A percentile compares a stretch with the other conserved stretches of the same genome.
Evolutionary conservation across 1,140 invertebrate species (phyloP).

Genomic region (Physella acuta): DNA sequence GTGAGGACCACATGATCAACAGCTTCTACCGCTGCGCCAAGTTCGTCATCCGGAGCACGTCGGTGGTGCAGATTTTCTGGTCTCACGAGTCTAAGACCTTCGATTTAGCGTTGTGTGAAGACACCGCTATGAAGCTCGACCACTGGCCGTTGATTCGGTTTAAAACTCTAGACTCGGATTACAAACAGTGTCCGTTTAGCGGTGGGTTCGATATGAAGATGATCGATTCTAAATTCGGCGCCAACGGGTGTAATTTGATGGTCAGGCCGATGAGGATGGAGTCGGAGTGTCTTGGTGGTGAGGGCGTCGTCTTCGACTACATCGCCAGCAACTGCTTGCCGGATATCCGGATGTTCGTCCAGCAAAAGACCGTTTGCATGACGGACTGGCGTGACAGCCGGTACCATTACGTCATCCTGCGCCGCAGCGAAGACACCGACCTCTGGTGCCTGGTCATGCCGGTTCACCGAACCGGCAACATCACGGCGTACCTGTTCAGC

Average conservation of each 20-base stretch:
- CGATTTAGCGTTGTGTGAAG: constrained; percentile 32
- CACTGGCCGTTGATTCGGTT: constrained; percentile 37
- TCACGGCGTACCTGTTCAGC: constrained; percentile 31
- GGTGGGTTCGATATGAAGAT: constrained; percentile 46
- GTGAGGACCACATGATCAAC: constrained; percentile 24
- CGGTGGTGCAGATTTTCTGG: constrained; percentile 33
- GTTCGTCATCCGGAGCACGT: constrained; percentile 31
- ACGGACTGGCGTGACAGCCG: constrained; percentile 34
- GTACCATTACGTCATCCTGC: constrained; percentile 36
- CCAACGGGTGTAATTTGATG: constrained; percentile 41
- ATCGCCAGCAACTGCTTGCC: constrained; percentile 33
- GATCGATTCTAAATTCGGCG: constrained; percentile 21
- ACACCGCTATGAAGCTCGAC: constrained; percentile 26
- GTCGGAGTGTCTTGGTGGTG: constrained; percentile 40
- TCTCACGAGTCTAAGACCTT: constrained; percentile 22
- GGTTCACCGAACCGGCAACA: not conserved
- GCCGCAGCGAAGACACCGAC: constrained; percentile 26
- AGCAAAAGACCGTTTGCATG: constrained; percentile 34
- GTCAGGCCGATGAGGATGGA: constrained; percentile 45
- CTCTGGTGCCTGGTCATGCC: constrained; percentile 44
- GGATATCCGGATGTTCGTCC: constrained; percentile 31
- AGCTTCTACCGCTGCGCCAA: constrained; percentile 29
- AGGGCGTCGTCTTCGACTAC: constrained; percentile 42
- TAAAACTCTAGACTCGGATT: constrained; percentile 26
- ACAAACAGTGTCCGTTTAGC: constrained; percentile 34